Conservation (phyloP, 1,140 invertebrate genomes). For the Oscheius sp. region DNA sequence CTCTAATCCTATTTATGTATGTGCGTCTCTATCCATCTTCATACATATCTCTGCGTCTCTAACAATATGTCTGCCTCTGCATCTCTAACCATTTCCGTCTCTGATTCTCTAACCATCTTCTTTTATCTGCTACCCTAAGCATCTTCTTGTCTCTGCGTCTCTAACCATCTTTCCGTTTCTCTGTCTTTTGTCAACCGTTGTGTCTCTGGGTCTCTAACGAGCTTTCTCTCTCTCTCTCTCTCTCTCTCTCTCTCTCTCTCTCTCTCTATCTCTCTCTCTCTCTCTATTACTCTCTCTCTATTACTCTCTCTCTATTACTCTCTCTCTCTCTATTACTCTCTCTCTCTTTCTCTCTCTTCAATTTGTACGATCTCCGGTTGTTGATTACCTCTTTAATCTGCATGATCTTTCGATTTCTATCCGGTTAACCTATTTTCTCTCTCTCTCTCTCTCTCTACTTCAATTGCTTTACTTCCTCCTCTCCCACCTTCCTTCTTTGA, state of each 20-base stretch:
- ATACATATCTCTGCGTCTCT: no score
- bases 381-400: no score
- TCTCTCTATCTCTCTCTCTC: not conserved
- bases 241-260: not conserved
- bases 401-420: no score
- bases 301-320: not conserved
- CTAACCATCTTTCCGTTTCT: not conserved
- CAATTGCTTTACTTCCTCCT: no score
- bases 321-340: not conserved
- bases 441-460: no score
- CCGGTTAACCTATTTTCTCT: no score
- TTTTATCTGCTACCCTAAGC: not conserved
- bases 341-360: not conserved
- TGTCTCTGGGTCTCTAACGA: not conserved
- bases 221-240: not conserved
- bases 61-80: not conserved
- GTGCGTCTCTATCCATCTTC: not conserved
- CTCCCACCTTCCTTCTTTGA: no score
- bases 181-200: not conserved
- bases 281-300: not conserved
- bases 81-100: not conserved
- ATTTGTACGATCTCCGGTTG: no score
- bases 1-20: not conserved
- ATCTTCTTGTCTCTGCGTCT: no score
- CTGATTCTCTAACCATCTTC: not conserved